Conservation (phyloP, 2,888 invertebrate genomes). For the Ennomos fuscantarius region DNA sequence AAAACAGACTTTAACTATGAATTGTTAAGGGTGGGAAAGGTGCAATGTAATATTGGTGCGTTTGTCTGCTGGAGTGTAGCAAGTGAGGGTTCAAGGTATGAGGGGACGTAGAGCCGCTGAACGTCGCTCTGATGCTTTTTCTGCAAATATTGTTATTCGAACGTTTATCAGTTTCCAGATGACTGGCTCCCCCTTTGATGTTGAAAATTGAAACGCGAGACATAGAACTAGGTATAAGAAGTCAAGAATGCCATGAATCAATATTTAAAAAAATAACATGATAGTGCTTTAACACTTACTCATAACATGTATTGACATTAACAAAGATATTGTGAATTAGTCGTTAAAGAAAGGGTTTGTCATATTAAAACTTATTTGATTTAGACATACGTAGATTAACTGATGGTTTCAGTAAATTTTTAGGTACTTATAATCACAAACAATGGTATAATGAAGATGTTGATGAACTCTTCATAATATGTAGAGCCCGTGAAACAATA, state of each 20-base stretch:
- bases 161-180: slow-evolving; percentile 66
- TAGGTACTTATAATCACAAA: too few relatives aligned
- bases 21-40: slow-evolving; percentile 46
- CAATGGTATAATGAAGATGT: too few relatives aligned
- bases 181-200: slow-evolving; percentile 43
- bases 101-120: slow-evolving; percentile 69
- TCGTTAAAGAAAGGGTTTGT: too few relatives aligned
- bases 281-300: too few relatives aligned
- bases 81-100: slow-evolving; percentile 67
- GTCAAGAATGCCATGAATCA: too few relatives aligned
- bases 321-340: too few relatives aligned
- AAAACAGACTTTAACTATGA: slow-evolving; percentile 56
- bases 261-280: too few relatives aligned
- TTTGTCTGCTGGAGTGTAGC: slow-evolving; percentile 72
- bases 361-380: too few relatives aligned
- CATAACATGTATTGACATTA: too few relatives aligned
- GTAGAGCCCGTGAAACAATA: slow-evolving; percentile 3
- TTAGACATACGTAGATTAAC: too few relatives aligned
- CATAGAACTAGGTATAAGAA: background rate
- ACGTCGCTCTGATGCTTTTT: slow-evolving; percentile 58
- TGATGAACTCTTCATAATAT: background rate
- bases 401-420: too few relatives aligned
- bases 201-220: slow-evolving; percentile 23
- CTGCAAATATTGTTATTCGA: slow-evolving; percentile 62
- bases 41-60: slow-evolving; percentile 50